A percentile compares a stretch with the other conserved stretches of the same genome.
These are phyloP conservation scores for Anguilla obscura DNA, from an alignment of 2,797 vertebrate species.

Conservation along the genomic window DNA sequence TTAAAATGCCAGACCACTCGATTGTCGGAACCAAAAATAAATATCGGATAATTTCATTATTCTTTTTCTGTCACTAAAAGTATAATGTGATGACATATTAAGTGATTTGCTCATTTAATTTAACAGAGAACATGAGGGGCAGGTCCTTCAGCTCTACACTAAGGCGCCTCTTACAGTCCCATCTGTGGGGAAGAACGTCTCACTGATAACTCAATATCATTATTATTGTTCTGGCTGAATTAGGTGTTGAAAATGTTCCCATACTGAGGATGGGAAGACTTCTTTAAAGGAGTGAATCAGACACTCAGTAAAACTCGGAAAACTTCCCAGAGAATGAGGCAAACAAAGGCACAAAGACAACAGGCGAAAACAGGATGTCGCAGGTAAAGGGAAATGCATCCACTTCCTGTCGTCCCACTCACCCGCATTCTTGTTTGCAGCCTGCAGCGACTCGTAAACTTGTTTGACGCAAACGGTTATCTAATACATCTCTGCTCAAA, in stretches of 20 bases:
- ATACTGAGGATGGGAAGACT: neutral
- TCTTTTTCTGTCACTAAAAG: too few relatives aligned
- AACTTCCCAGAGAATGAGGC: neutral
- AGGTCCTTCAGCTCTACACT: too few relatives aligned
- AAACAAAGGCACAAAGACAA: slow-evolving; percentile 11
- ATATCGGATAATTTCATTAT: too few relatives aligned
- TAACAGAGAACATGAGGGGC: too few relatives aligned
- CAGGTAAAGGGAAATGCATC: slow-evolving; percentile 14
- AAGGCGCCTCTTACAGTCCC: too few relatives aligned
- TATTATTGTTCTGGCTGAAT: too few relatives aligned
- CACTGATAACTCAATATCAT: too few relatives aligned
- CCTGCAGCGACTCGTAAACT: neutral
- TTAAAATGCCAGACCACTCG: too few relatives aligned
- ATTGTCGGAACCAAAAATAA: too few relatives aligned
- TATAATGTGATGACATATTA: too few relatives aligned
- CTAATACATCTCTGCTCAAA: neutral
- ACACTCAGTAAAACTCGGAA: neutral
- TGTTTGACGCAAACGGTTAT: neutral
- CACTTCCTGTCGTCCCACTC: neutral
- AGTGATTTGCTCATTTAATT: too few relatives aligned
- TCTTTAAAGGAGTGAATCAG: neutral
- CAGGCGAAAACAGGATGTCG: slow-evolving; percentile 6
- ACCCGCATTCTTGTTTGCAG: neutral
- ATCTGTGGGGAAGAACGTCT: too few relatives aligned
- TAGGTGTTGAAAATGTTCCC: neutral